Evolutionary conservation across 2,113 vertebrate species (phyloP), one percentile per base, ranked within the genome.

Genomic region (Eulacestoma nigropectus): DNA sequence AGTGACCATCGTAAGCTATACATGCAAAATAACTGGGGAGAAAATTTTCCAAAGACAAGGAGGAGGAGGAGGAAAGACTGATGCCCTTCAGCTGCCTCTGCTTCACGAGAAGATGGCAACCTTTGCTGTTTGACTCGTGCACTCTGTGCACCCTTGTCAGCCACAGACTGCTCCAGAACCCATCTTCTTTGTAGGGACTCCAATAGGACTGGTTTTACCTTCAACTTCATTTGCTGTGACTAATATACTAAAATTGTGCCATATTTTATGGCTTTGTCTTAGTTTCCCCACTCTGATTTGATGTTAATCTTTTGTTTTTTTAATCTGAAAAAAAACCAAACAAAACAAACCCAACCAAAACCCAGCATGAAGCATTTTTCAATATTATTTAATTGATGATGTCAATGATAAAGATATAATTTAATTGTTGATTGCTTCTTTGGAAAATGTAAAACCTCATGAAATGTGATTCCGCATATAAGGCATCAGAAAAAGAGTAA

Each of bases 111-210:
- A 82, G 46, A 16, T 4, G 6, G 21, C 23, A 82, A 55, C 6
- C 1, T 57, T 50, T 37, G 16, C 22, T 1, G 2, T 68, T 39
- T 0, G 2, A 11, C 27, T 65, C 41, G 19, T 0, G 3, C 42
- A 22, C 26, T 30, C 50, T 78, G 39, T 1, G 1, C 3, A 1
- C 7, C 5, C 17, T 7, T 14, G 2, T 39, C 69, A 77, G 50
- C 23, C 1, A 3, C 56, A 70, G 22, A 16, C 56, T 78, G 21
- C 52, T 55, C 69, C 46, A 46, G 41, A 68, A 20, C 16, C 1
- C 5, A n/a, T 20, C 20, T n/a, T n/a, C 12, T 74, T 39, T 52
- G 12, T 3, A 32, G 22, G 19, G 14, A 42, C 14, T 72, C 18
- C 8, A 6, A 0, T 3, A 5, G 27, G 30, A 63, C 19, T 44